Conservation (phyloP, 2,797 vertebrate species). For the Hippocampus kuda region DNA sequence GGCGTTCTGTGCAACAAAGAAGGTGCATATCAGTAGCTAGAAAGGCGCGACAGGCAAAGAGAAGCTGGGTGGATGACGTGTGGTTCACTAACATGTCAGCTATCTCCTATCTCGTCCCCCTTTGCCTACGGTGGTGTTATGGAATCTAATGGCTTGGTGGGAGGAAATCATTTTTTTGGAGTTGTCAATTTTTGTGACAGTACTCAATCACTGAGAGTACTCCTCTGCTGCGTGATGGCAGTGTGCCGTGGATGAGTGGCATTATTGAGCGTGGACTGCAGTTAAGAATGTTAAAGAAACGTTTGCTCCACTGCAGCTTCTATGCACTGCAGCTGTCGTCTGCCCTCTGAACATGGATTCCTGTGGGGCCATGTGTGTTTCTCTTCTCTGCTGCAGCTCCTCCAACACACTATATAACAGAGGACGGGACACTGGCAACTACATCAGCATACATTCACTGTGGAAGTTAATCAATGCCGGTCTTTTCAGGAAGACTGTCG, state of each 20-base stretch:
- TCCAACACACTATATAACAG: neutral
- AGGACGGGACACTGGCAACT: neutral
- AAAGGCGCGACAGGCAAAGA: neutral
- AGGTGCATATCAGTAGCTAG: neutral
- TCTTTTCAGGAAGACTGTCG: neutral
- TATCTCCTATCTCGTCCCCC: neutral
- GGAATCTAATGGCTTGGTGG: too few relatives aligned
- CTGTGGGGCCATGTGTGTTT: neutral
- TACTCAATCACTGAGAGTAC: neutral
- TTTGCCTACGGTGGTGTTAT: too few relatives aligned
- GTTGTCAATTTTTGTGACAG: neutral
- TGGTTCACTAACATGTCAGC: neutral
- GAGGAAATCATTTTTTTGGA: neutral
- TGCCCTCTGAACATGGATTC: neutral
- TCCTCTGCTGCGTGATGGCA: neutral
- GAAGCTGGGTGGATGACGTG: neutral
- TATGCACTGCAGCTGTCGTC: neutral
- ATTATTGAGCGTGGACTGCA: neutral
- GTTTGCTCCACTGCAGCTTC: neutral
- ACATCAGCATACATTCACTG: neutral
- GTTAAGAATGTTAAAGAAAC: neutral
- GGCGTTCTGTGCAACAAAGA: too few relatives aligned
- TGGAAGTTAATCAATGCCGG: neutral
- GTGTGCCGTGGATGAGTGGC: neutral
- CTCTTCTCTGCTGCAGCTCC: neutral